Evolutionary conservation across 2,113 vertebrate species (phyloP).

Genomic region (Gallinago jamesoni): DNA sequence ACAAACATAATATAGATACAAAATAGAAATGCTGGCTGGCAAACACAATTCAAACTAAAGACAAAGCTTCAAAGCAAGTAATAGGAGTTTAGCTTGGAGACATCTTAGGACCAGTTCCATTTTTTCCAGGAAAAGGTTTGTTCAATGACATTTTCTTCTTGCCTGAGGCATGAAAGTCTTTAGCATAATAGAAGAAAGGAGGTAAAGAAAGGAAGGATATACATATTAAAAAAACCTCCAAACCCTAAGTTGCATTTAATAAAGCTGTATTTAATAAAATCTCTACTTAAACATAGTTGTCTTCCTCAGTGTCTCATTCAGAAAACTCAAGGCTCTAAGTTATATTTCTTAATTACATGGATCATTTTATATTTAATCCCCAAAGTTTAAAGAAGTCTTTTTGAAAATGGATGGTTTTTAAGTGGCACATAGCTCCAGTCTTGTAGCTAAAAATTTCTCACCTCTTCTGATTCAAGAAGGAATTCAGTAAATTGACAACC

Average conservation of each 20-base stretch:
- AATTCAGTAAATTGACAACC: conserved; percentile 96
- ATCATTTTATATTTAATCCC: not conserved
- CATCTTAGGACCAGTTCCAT: not conserved
- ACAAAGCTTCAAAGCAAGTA: not conserved
- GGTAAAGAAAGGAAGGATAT: not conserved
- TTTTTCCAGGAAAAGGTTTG: not conserved
- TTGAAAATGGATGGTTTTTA: not conserved
- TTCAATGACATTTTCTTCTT: not conserved
- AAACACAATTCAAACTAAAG: not conserved
- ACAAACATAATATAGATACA: not conserved
- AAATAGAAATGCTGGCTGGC: not conserved
- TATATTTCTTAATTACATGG: not conserved
- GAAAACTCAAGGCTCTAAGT: not conserved
- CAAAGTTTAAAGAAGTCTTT: not conserved
- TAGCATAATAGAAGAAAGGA: not conserved
- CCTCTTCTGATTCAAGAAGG: conserved; percentile 95
- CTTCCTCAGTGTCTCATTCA: not conserved
- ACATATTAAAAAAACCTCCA: not conserved
- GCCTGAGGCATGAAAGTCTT: not conserved
- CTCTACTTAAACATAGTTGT: not conserved
- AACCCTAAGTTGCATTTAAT: not conserved
- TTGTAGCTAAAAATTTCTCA: conserved; percentile 54
- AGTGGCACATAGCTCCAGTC: not conserved
- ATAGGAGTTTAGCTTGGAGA: not conserved
- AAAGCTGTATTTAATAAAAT: not conserved